Evolutionary conservation across 2,113 vertebrate species (phyloP), one percentile per base, ranked within the genome.

Genomic region (Gadus macrocephalus): DNA sequence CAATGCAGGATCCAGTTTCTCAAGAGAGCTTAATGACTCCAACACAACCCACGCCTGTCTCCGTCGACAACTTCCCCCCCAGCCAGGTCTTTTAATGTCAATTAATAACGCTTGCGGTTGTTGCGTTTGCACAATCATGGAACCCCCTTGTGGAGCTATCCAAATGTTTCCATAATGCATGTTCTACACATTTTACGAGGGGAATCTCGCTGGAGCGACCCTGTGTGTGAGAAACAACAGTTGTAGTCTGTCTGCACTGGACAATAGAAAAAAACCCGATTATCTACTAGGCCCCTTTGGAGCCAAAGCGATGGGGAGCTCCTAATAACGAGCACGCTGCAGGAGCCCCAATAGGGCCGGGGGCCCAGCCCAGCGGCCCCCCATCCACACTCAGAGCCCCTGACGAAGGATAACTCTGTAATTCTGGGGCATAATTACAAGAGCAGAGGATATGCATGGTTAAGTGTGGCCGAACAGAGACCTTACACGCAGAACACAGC

Each of bases 71-170:
- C 78, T 83, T 74, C 31, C 31, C 67, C 75, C 83, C 75, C 67
- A 49, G 42, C 71, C 71, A 53, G 77, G 78, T 85, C 71, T 80
- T 79, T 77, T 84, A 73, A 69, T 82, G 67, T 73, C 78, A 86
- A 81, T 87, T 82, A 90, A 87, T 80, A 76, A 81, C 61, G 67
- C 53, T 75, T 85, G 84, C 28, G 77, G 84, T 86, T 58, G 16
- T 58, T 58, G 15, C n/a, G 15, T 68, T 49, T 67, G 70, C 49
- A 80, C 69, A 85, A 79, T 69, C 49, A 71, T 74, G 74, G 63
- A 75, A 64, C 64, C 15, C 77, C 69, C 77, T 83, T 74, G 76
- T 70, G 56, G 75, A 77, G 67, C 69, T 78, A 61, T 81, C 15
- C 42, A 77, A 66, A 72, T 61, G 82, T 79, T 85, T 75, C 42